Conservation (phyloP, 2,113 vertebrate genomes). For the Myxocyprinus asiaticus region DNA sequence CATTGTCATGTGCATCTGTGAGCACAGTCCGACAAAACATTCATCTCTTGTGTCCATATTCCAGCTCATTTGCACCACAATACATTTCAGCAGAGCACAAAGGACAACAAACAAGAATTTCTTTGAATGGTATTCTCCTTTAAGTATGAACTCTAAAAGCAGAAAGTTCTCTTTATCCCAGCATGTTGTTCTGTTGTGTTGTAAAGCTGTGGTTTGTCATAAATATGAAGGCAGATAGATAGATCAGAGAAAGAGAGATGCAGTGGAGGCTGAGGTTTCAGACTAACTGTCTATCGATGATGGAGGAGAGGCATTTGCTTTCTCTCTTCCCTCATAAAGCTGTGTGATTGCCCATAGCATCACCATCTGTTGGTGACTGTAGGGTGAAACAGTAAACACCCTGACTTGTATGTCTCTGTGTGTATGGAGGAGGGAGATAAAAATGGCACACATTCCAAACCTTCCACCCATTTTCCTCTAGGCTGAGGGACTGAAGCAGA, state of each 20-base stretch:
- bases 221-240: slow-evolving; percentile 52
- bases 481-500: slow-evolving; percentile 44
- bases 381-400: slow-evolving; percentile 69
- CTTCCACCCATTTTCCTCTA: slow-evolving; percentile 39
- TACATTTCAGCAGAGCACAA: slow-evolving; percentile 13
- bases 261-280: slow-evolving; percentile 54
- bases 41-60: slow-evolving; percentile 12
- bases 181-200: slow-evolving; percentile 32
- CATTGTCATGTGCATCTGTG: neutral
- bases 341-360: slow-evolving; percentile 73
- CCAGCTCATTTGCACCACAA: neutral
- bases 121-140: neutral
- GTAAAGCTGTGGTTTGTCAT: slow-evolving; percentile 37
- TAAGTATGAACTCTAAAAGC: slow-evolving; percentile 4
- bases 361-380: slow-evolving; percentile 71
- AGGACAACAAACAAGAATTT: slow-evolving; percentile 4
- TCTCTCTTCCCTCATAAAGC: slow-evolving; percentile 67
- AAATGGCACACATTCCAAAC: slow-evolving; percentile 45
- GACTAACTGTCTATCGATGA: slow-evolving; percentile 60
- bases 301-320: slow-evolving; percentile 59
- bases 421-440: slow-evolving; percentile 24
- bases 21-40: neutral
- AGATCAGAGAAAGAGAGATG: slow-evolving; percentile 46
- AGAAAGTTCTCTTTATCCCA: slow-evolving; percentile 11
- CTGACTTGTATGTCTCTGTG: slow-evolving; percentile 52